Evolutionary conservation across 2,797 vertebrate species (phyloP).

Genomic region (Sternotherus odoratus): DNA sequence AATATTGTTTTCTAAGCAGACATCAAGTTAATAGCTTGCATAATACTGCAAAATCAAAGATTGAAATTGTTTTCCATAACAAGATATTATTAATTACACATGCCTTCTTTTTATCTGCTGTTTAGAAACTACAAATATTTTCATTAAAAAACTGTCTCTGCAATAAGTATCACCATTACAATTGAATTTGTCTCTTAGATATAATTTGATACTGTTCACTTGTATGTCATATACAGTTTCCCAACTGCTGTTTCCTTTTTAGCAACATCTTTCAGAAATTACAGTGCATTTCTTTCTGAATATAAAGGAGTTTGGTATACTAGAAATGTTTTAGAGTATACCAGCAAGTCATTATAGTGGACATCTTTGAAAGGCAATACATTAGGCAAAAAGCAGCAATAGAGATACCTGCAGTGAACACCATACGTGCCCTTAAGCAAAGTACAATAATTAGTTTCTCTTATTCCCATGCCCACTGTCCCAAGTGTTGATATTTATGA

Average conservation of each 20-base stretch:
- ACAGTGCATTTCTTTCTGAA: constrained; percentile 41
- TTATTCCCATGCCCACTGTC: constrained; percentile 75
- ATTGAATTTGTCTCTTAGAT: constrained; percentile 40
- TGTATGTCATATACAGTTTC: background rate
- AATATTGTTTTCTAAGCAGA: background rate
- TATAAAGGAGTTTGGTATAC: constrained; percentile 56
- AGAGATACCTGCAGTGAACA: constrained; percentile 81
- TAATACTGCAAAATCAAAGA: background rate
- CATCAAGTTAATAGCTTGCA: background rate
- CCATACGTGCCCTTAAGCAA: constrained; percentile 82
- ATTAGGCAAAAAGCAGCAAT: constrained; percentile 65
- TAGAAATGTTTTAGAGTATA: constrained; percentile 61
- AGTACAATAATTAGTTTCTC: constrained; percentile 82
- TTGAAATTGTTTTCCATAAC: background rate
- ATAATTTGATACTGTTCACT: constrained; percentile 25
- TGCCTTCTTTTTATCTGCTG: background rate
- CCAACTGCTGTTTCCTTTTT: constrained; percentile 42
- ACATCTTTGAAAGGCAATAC: constrained; percentile 75
- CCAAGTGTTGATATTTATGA: constrained; percentile 72
- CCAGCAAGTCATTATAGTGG: constrained; percentile 51
- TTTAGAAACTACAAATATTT: constrained; percentile 30
- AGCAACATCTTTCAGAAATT: constrained; percentile 48
- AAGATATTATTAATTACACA: background rate
- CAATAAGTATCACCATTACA: constrained; percentile 3
- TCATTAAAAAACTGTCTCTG: constrained; percentile 2